These are phyloP conservation scores for Lycaena phlaeas DNA, from an alignment of 2,888 invertebrate species.

Conservation along the genomic window DNA sequence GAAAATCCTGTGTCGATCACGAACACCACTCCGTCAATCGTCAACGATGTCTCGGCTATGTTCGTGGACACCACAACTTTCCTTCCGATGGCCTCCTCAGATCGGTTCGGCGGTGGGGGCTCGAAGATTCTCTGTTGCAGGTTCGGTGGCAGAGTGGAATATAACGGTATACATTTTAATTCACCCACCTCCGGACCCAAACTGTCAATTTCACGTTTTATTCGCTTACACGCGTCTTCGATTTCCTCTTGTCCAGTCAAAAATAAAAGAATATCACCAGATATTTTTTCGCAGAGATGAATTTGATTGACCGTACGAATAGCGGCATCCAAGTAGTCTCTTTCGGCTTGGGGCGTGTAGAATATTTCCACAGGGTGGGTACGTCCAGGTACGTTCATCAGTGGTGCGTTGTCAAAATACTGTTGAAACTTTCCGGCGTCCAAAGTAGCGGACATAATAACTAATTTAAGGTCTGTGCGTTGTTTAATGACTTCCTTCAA, in stretches of 20 bases:
- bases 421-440: constrained; percentile 99
- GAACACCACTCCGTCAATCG: constrained; percentile 99
- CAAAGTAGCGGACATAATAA: constrained; percentile 99
- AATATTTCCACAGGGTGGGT: constrained; percentile 82
- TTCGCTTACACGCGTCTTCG: constrained; percentile 98
- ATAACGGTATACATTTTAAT: constrained; percentile 97
- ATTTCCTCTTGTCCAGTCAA: constrained; percentile 91
- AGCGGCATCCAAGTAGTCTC: constrained; percentile 97
- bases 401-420: constrained; percentile 98
- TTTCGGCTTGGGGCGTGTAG: constrained; percentile 98
- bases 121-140: constrained; percentile 98
- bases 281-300: constrained; percentile 94
- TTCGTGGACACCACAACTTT: constrained; percentile 98
- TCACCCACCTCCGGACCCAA: constrained; percentile 97
- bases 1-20: constrained; percentile 99
- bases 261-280: constrained; percentile 94
- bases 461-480: constrained; percentile 92
- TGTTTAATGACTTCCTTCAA: constrained; percentile 97
- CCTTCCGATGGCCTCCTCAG: constrained; percentile 91
- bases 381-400: constrained; percentile 95
- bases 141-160: constrained; percentile 98
- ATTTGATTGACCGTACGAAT: constrained; percentile 96
- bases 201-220: constrained; percentile 95
- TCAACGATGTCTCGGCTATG: constrained; percentile 98
- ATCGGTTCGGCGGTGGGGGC: constrained; percentile 91